phyloP scores from a whole-genome alignment of 2,113 vertebrate species.

The Thalassarche chlororhynchos region DNA sequence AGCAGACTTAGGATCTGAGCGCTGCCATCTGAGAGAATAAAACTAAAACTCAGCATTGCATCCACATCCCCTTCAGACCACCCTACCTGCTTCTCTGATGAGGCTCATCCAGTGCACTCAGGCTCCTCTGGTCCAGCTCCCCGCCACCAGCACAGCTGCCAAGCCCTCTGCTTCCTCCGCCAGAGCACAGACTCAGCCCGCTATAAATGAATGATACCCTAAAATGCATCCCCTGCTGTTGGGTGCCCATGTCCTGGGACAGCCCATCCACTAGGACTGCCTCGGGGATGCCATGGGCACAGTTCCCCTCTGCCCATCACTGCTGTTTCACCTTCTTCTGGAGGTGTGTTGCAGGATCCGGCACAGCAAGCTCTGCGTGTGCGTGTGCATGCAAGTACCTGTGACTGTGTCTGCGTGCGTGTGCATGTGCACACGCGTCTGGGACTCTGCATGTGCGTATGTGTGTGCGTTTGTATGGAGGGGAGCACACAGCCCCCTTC shows the following conservation, averaged over 20 bases:
- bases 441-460: fast-evolving
- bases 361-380: background rate
- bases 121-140: background rate
- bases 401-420: background rate
- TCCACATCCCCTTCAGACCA: background rate
- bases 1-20: background rate
- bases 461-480: too few species aligned
- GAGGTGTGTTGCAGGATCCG: background rate
- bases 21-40: background rate
- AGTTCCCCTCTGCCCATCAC: background rate
- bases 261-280: too few species aligned
- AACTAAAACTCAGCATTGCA: background rate
- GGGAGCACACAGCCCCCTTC: background rate
- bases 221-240: background rate
- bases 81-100: fast-evolving
- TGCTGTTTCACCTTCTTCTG: background rate
- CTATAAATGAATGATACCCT: background rate
- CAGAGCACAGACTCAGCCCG: background rate
- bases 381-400: too few species aligned
- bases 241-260: background rate
- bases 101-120: background rate
- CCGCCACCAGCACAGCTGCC: background rate
- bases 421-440: too few species aligned
- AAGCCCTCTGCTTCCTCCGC: background rate
- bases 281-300: fast-evolving